Conservation (phyloP, 2,113 vertebrate genomes). For the Thamnaconus septentrionalis region DNA sequence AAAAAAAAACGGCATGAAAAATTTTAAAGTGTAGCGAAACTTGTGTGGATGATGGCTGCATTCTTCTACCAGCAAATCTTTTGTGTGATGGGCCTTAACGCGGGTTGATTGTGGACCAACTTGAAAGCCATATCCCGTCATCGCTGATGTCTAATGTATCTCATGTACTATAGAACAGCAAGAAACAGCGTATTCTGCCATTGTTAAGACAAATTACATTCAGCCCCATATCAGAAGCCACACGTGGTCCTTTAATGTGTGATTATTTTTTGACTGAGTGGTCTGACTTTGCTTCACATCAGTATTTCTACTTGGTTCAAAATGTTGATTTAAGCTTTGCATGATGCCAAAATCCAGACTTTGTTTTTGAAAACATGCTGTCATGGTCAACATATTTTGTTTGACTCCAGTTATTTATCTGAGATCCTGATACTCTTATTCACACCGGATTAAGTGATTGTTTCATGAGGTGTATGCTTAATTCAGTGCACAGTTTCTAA, state of each 20-base stretch:
- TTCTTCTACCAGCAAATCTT: constrained; percentile 9
- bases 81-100: background rate
- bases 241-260: constrained; percentile 16
- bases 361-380: constrained; percentile 10
- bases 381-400: constrained; percentile 7
- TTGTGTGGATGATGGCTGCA: background rate
- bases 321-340: constrained; percentile 44
- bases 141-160: too few species aligned
- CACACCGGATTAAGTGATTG: constrained; percentile 64
- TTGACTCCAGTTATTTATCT: constrained; percentile 29
- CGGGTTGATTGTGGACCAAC: too few species aligned
- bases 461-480: constrained; percentile 55
- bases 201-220: constrained; percentile 12
- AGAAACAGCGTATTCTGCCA: background rate
- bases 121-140: too few species aligned
- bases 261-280: constrained; percentile 4
- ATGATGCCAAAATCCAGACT: constrained; percentile 38
- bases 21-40: constrained; percentile 1
- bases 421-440: constrained; percentile 39
- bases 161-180: too few species aligned
- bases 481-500: constrained; percentile 63
- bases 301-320: constrained; percentile 21
- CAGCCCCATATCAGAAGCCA: constrained; percentile 52
- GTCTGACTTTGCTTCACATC: constrained; percentile 37
- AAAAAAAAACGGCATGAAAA: too few species aligned